Percentiles rank a stretch among this genome's conserved stretches.
These are phyloP conservation scores for Eupeodes corollae DNA, from an alignment of 1,140 invertebrate species.

Conservation along the genomic window DNA sequence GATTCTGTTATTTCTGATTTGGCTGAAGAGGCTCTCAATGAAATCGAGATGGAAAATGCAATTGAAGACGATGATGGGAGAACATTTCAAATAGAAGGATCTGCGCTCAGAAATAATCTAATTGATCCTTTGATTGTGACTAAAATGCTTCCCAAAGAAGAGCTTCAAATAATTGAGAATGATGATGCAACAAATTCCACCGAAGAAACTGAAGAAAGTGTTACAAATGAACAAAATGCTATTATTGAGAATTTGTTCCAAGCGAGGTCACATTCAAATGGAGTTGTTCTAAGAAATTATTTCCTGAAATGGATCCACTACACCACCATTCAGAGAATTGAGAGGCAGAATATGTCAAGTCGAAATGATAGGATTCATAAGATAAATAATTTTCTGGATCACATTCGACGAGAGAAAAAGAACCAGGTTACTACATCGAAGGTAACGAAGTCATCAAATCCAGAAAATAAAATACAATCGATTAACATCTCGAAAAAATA, in stretches of 20 bases:
- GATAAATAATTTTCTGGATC: constrained; percentile 36
- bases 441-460: constrained; percentile 1
- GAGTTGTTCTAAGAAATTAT: constrained; percentile 27
- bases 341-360: constrained; percentile 17
- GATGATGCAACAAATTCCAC: not conserved
- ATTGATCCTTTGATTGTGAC: not conserved
- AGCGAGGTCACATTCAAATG: constrained; percentile 11
- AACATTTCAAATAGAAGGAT: constrained; percentile 2
- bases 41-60: constrained; percentile 24
- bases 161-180: not conserved
- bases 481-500: constrained; percentile 27
- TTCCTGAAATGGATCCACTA: constrained; percentile 36
- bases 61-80: not conserved
- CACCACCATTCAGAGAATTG: constrained; percentile 27
- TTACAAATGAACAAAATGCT: constrained; percentile 13
- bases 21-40: constrained; percentile 26
- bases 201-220: constrained; percentile 7
- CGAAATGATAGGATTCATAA: constrained; percentile 23
- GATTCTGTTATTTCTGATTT: constrained; percentile 33
- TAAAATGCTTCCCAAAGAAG: not conserved
- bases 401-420: constrained; percentile 27
- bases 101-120: not conserved
- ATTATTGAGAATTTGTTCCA: constrained; percentile 29
- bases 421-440: constrained; percentile 9
- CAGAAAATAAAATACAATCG: constrained; percentile 14